Base-by-base conservation (phyloP, 2,113 vertebrate genomes). In the Podarcis raffonei region DNA sequence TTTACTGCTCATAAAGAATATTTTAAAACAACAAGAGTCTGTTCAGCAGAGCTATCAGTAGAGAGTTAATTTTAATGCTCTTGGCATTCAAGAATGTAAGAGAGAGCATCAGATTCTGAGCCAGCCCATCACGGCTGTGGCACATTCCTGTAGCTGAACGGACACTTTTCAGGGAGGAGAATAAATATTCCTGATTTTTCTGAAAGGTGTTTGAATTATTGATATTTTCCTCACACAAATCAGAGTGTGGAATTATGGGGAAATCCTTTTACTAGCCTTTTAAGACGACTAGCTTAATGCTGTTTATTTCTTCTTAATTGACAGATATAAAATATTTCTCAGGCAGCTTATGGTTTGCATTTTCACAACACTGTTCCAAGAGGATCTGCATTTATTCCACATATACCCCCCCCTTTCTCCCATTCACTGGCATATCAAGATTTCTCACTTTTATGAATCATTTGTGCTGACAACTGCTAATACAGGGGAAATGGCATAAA, bases 161-260 rank as follows among this genome's bases (percentile, higher is more conserved):
- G 82, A 87, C 68, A 82, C n/a, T 87, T 92, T 57, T 87, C 25
- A 48, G 13, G 57, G 18, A 37, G 85, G 27, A 90, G 18, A 30
- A 22, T 84, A 89, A 84, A 90, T 89, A 87, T 91, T 90, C 86
- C 87, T 81, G 30, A 66, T 35, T 92, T 87, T 91, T 94, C 68
- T 91, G 79, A 92, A 69, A 94, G 39, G 30, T 79, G 1, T 87
- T 83, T 90, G 79, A 92, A 91, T 92, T 84, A 91, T 91, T 91
- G 79, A 89, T 81, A 88, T 89, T 92, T 93, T 81, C 82, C 12
- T 13, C 86, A 78, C 75, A 88, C 90, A 92, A 3, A 42, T 69
- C 48, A 11, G 22, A 18, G 11, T 85, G 22, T 78, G 5, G 57
- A 91, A 66, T 86, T 75, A 90, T 77, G 65, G 48, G 20, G 91